Conservation (phyloP, 2,888 invertebrate species). For the Imbricaverruca yamaguchii region DNA sequence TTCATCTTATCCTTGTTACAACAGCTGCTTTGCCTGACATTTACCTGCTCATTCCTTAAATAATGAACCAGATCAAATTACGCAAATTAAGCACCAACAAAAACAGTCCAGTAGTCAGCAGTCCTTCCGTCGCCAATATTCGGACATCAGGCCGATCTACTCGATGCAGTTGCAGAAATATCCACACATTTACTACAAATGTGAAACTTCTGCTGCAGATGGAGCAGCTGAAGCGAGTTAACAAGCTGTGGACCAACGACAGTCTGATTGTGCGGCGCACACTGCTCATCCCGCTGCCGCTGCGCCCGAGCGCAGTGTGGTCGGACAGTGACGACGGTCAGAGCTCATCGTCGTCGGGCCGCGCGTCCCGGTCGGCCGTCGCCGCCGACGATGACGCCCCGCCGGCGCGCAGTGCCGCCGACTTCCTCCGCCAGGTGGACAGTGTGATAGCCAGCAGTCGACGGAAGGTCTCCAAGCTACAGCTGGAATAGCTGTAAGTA, state of each 20-base stretch:
- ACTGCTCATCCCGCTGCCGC: slow-evolving; percentile 63
- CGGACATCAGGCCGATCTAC: no score
- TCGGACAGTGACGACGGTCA: background rate
- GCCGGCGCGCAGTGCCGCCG: background rate
- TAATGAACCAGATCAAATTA: no score
- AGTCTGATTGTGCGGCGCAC: slow-evolving; percentile 84
- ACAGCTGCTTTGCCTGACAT: no score
- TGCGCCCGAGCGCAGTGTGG: background rate
- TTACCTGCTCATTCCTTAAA: no score
- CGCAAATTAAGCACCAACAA: no score
- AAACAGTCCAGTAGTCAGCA: no score
- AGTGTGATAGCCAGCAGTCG: slow-evolving; percentile 8
- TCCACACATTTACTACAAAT: no score
- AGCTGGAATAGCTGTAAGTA: background rate
- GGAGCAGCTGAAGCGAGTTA: slow-evolving; percentile 84
- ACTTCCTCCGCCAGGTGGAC: background rate
- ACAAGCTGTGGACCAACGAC: slow-evolving; percentile 85
- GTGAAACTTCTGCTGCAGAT: slow-evolving; percentile 56
- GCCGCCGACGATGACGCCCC: background rate
- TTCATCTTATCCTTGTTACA: no score
- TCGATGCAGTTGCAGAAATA: no score
- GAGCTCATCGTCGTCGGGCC: background rate
- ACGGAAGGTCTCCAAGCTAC: background rate
- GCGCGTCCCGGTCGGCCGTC: background rate
- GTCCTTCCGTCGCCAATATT: no score